These are phyloP conservation scores for Neostethus bicornis DNA, from an alignment of 2,797 vertebrate genomes.

Conservation along the genomic window DNA sequence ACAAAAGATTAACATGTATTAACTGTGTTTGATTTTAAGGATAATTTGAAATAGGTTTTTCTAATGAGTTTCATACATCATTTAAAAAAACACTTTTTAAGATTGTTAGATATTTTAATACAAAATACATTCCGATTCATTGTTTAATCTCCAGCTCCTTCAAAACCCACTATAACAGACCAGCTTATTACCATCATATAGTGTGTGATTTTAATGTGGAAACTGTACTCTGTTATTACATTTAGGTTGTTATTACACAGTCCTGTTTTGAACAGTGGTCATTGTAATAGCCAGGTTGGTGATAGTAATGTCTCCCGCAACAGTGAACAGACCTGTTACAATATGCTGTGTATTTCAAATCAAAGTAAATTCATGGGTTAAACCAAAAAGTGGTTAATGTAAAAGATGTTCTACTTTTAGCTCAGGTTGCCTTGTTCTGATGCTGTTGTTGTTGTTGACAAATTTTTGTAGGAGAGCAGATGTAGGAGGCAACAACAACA, in stretches of 20 bases:
- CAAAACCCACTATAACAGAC: constrained; percentile 1
- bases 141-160: constrained; percentile 6
- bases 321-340: not conserved
- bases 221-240: constrained; percentile 44
- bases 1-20: not conserved
- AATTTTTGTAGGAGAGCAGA: constrained; percentile 22
- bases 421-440: not conserved
- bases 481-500: constrained; percentile 51
- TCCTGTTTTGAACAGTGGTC: constrained; percentile 5
- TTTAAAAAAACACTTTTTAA: not conserved
- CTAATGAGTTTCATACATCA: not conserved
- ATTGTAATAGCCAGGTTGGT: constrained; percentile 7
- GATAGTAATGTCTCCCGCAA: constrained; percentile 3
- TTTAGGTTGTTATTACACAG: constrained; percentile 38
- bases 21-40: not conserved
- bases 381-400: not conserved
- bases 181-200: constrained; percentile 26
- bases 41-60: not conserved
- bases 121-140: not conserved
- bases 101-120: not conserved
- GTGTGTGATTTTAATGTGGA: constrained; percentile 37
- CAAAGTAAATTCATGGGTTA: not conserved
- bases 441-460: not conserved
- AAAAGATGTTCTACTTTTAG: not conserved
- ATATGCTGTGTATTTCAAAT: not conserved